A percentile compares a stretch with the other conserved stretches of the same genome.
Conservation (phyloP, 2,888 invertebrate species). For the Drosophila leonis region DNA sequence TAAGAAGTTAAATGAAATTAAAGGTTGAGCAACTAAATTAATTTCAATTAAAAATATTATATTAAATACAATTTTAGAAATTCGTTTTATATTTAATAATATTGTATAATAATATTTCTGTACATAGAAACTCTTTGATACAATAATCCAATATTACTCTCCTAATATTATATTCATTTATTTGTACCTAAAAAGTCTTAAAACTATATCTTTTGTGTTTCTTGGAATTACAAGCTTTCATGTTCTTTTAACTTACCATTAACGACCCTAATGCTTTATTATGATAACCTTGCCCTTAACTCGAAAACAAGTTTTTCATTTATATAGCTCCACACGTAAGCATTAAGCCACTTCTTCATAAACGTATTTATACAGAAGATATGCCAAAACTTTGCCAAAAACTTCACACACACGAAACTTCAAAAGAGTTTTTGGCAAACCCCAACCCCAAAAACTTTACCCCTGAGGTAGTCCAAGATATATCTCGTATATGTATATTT, state of each 20-base stretch:
- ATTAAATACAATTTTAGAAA: too few relatives aligned
- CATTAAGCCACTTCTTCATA: conserved; percentile 11
- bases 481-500: too few relatives aligned
- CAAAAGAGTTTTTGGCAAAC: conserved; percentile 55
- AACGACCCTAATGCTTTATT: conserved; percentile 1
- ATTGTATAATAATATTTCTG: background rate
- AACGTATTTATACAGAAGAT: conserved; percentile 3
- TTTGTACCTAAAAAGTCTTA: background rate
- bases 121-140: background rate
- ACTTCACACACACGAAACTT: conserved; percentile 50
- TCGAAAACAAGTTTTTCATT: conserved; percentile 3
- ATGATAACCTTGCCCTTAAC: conserved; percentile 5
- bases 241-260: background rate
- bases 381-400: conserved; percentile 22
- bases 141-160: background rate
- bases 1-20: too few relatives aligned
- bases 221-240: background rate
- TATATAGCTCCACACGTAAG: conserved; percentile 1
- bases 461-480: conserved; percentile 1
- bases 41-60: too few relatives aligned
- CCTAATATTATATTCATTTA: background rate
- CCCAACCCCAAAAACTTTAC: conserved; percentile 37
- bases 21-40: too few relatives aligned
- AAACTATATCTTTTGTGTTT: background rate
- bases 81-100: background rate